phyloP scores from a whole-genome alignment of 2,797 vertebrate species.

The Acanthurus lineatus region DNA sequence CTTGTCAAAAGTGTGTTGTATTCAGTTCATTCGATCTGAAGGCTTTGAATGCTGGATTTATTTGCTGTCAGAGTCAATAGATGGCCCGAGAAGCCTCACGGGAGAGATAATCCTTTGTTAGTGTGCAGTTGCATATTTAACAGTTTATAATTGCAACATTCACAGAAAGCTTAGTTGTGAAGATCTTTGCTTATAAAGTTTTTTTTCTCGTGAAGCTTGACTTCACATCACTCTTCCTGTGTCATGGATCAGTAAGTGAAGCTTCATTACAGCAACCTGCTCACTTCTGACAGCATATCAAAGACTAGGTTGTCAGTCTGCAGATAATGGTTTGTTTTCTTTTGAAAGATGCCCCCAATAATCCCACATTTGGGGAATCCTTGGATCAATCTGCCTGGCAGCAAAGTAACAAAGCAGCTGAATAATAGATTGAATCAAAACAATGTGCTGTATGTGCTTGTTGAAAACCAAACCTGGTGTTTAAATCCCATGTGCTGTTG shows the following conservation, averaged over 20 bases:
- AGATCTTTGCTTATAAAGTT: too few relatives aligned
- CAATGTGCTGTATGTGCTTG: conserved; percentile 13
- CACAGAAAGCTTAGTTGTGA: too few relatives aligned
- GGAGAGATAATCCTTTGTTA: too few relatives aligned
- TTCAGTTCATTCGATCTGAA: neutral
- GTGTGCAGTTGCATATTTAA: too few relatives aligned
- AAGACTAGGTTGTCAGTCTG: conserved; percentile 6
- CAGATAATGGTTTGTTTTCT: conserved; percentile 13
- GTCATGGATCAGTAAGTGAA: neutral
- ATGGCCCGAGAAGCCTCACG: too few relatives aligned
- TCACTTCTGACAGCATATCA: conserved; percentile 2
- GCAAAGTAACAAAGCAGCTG: conserved; percentile 34
- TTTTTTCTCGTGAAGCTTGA: too few relatives aligned
- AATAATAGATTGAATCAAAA: conserved; percentile 64
- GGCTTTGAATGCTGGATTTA: too few relatives aligned
- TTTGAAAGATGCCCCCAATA: conserved; percentile 10
- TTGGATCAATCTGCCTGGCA: conserved; percentile 8
- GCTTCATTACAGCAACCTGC: neutral
- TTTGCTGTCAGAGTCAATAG: too few relatives aligned
- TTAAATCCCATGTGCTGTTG: conserved; percentile 20
- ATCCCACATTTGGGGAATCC: conserved; percentile 20
- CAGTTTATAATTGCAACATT: too few relatives aligned
- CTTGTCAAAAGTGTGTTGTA: neutral
- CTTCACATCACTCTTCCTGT: neutral
- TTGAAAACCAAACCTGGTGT: conserved; percentile 32